phyloP scores from a whole-genome alignment of 2,888 invertebrate species.

The Bedellia somnulentella region DNA sequence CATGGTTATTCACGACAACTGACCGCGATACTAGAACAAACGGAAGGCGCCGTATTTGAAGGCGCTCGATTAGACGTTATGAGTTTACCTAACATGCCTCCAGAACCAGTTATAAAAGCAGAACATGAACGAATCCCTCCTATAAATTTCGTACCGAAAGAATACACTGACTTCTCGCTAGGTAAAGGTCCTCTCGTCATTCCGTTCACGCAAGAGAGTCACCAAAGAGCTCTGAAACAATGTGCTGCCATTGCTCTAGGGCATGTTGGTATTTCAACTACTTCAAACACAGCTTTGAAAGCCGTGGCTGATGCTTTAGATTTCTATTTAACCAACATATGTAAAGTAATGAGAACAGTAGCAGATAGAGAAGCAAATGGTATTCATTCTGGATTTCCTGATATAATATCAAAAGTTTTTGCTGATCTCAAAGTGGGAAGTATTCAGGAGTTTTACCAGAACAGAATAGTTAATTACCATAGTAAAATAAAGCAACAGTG shows the following conservation, averaged over 20 bases:
- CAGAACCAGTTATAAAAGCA: conserved; percentile 27
- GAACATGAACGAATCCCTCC: conserved; percentile 34
- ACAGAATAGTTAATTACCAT: conserved; percentile 37
- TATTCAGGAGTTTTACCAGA: conserved; percentile 44
- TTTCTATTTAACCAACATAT: conserved; percentile 41
- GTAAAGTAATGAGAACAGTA: conserved; percentile 36
- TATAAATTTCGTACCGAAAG: conserved; percentile 38
- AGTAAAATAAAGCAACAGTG: conserved; percentile 32
- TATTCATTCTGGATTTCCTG: conserved; percentile 40
- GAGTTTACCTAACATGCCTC: conserved; percentile 31
- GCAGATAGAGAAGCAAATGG: conserved; percentile 44
- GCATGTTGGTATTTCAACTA: conserved; percentile 36
- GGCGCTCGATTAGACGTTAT: conserved; percentile 28
- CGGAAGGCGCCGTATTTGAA: conserved; percentile 34
- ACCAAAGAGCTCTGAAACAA: conserved; percentile 39
- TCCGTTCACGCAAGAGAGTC: conserved; percentile 49
- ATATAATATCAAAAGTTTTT: conserved; percentile 48
- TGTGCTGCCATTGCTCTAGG: conserved; percentile 48
- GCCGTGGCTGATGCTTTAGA: conserved; percentile 41
- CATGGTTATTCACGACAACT: conserved; percentile 37
- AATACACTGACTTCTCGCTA: conserved; percentile 44
- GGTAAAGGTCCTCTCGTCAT: conserved; percentile 40
- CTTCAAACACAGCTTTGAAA: conserved; percentile 36
- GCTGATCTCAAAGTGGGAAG: conserved; percentile 42
- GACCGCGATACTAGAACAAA: conserved; percentile 31